Evolutionary conservation across 2,113 vertebrate species (phyloP).

Genomic region (Sphaerodactylus townsendi): DNA sequence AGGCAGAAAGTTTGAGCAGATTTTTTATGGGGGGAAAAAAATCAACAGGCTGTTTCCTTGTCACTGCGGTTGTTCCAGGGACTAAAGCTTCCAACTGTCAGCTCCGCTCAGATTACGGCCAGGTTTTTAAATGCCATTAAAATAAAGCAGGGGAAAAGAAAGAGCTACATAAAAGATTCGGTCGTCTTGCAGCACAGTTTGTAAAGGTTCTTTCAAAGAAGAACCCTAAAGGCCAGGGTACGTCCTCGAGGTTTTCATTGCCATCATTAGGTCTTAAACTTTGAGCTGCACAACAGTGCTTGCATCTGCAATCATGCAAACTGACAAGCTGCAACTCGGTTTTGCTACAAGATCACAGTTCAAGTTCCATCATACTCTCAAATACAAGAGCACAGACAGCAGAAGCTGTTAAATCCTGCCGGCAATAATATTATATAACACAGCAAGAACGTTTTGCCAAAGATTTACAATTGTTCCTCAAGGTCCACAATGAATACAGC

Average conservation of each 20-base stretch:
- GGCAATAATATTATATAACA: neutral
- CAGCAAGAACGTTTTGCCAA: neutral
- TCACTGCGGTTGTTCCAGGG: neutral
- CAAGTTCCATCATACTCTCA: neutral
- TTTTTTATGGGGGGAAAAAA: neutral
- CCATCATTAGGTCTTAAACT: neutral
- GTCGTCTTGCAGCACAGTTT: rapidly evolving
- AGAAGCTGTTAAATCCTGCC: neutral
- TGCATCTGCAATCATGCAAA: neutral
- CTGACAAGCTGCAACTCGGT: neutral
- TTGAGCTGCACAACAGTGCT: neutral
- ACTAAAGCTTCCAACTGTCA: neutral
- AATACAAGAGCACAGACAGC: rapidly evolving
- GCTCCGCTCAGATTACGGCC: neutral
- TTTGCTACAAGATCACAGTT: neutral
- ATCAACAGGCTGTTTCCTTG: neutral
- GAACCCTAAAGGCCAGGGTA: rapidly evolving
- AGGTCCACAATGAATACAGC: neutral
- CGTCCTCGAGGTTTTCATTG: neutral
- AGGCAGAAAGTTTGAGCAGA: neutral
- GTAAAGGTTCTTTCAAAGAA: neutral
- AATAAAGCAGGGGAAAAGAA: neutral
- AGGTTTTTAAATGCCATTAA: neutral
- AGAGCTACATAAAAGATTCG: neutral
- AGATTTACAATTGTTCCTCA: neutral